These are phyloP conservation scores for Siniperca chuatsi DNA, from an alignment of 2,113 vertebrate genomes.

Conservation along the genomic window DNA sequence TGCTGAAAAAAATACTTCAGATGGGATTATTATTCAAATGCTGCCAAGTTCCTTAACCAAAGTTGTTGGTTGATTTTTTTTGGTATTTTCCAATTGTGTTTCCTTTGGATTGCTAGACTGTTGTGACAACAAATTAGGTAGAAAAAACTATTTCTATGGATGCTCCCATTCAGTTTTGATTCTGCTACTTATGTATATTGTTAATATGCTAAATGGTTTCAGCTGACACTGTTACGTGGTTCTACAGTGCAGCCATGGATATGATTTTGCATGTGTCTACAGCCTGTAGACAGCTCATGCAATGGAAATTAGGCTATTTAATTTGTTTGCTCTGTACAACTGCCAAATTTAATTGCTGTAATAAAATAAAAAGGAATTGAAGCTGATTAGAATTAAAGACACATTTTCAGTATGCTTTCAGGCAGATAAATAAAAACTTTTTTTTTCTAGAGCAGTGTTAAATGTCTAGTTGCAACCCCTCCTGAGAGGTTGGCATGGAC, in stretches of 20 bases:
- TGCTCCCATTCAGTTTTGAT: background rate
- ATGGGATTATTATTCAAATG: background rate
- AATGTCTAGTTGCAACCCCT: too few relatives aligned
- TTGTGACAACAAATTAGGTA: background rate
- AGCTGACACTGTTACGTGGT: background rate
- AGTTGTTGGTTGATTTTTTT: background rate
- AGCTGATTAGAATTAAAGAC: background rate
- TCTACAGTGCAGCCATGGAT: slow-evolving; percentile 4
- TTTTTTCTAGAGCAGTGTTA: background rate
- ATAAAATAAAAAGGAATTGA: slow-evolving; percentile 19
- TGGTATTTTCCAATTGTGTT: background rate
- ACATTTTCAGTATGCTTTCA: background rate
- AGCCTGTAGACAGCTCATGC: background rate
- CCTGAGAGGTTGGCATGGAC: too few relatives aligned
- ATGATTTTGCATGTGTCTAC: background rate
- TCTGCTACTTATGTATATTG: background rate
- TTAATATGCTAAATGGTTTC: background rate
- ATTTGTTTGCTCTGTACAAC: background rate
- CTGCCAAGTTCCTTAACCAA: background rate
- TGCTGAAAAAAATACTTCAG: background rate
- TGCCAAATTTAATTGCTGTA: background rate
- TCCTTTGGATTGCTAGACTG: background rate
- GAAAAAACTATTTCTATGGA: background rate
- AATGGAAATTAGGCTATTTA: background rate
- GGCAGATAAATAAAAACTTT: background rate